These are phyloP conservation scores for Actenoides lindsayi DNA, from an alignment of 2,113 vertebrate genomes.

Conservation along the genomic window DNA sequence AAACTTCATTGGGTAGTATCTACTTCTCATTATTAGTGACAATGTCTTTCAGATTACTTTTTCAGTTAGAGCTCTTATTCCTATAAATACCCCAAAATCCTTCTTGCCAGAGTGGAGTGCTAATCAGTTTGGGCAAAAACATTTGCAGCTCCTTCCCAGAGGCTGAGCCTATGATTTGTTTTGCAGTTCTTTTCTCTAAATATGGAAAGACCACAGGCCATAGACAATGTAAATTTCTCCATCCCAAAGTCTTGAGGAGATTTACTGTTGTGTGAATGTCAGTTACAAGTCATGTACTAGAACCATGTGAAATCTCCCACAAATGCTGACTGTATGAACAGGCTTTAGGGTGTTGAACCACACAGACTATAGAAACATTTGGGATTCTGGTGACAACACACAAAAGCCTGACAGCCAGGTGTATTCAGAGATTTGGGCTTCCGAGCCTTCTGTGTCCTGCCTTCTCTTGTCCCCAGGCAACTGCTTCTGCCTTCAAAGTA, in stretches of 20 bases:
- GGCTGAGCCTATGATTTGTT: background rate
- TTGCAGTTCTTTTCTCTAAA: background rate
- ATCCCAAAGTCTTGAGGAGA: background rate
- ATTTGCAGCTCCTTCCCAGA: background rate
- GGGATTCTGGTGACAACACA: background rate
- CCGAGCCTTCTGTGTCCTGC: background rate
- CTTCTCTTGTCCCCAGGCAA: background rate
- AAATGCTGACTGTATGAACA: background rate
- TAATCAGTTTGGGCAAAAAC: background rate
- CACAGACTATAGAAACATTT: background rate
- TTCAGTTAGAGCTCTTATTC: background rate
- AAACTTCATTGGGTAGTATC: background rate
- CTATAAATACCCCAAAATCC: background rate
- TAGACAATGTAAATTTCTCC: background rate
- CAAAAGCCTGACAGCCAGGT: background rate
- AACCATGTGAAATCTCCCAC: background rate
- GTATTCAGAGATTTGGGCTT: background rate
- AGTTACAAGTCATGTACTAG: fast-evolving
- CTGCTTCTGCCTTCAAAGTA: background rate
- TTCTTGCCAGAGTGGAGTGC: background rate
- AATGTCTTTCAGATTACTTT: background rate
- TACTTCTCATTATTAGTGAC: background rate
- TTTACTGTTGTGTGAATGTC: background rate
- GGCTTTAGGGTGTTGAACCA: background rate
- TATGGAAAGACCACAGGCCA: background rate